phyloP scores from a whole-genome alignment of 2,888 invertebrate genomes.

The Drosophila neonasuta region DNA sequence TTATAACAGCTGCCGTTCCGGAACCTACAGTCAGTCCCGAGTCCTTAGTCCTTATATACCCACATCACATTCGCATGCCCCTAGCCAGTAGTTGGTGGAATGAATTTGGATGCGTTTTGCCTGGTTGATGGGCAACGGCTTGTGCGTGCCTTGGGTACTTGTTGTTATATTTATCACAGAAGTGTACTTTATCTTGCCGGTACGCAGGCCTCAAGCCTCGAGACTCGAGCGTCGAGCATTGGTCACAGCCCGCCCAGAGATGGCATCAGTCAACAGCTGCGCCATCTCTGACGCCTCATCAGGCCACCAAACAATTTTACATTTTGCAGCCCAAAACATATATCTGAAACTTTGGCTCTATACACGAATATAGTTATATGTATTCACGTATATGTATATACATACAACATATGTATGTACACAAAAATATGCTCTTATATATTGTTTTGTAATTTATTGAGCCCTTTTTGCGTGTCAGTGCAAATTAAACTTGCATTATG shows the following conservation, averaged over 20 bases:
- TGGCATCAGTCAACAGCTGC: slow-evolving; percentile 72
- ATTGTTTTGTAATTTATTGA: slow-evolving; percentile 71
- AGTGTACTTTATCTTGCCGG: slow-evolving; percentile 74
- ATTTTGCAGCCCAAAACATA: slow-evolving; percentile 39
- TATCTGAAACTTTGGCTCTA: slow-evolving; percentile 7
- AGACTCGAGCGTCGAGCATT: slow-evolving; percentile 13
- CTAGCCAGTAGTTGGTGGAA: slow-evolving; percentile 42
- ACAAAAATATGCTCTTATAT: not conserved
- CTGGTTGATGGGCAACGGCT: slow-evolving; percentile 62
- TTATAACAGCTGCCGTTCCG: slow-evolving; percentile 73
- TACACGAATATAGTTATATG: slow-evolving; percentile 27
- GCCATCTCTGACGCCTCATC: slow-evolving; percentile 36
- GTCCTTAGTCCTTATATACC: slow-evolving; percentile 18
- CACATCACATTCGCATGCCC: slow-evolving; percentile 11
- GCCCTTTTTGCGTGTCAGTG: slow-evolving; percentile 52
- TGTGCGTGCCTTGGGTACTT: slow-evolving; percentile 78
- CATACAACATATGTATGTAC: slow-evolving; percentile 2
- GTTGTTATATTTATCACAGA: slow-evolving; percentile 76
- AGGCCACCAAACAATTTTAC: slow-evolving; percentile 58
- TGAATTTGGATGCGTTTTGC: slow-evolving; percentile 72
- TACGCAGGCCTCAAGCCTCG: slow-evolving; percentile 17
- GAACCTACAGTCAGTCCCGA: slow-evolving; percentile 46
- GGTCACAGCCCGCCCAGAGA: slow-evolving; percentile 34
- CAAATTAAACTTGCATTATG: slow-evolving; percentile 75
- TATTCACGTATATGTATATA: slow-evolving; percentile 3